Evolutionary conservation across 1,140 invertebrate species (phyloP), one percentile per base, ranked within the genome.

Genomic region (Trissolcus basalis): DNA sequence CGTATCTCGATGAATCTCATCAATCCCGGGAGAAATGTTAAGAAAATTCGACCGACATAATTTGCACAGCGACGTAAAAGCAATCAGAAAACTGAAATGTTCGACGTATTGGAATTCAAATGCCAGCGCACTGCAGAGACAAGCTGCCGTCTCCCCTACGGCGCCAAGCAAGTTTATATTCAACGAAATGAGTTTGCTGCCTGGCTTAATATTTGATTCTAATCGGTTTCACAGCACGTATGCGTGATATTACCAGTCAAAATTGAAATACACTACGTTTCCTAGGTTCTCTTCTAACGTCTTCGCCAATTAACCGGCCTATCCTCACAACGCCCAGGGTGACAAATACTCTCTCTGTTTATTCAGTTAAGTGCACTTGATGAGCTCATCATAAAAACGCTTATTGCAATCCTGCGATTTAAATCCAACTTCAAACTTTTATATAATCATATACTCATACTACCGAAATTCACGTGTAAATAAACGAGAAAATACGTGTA

Each of bases 151-250:
- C 41, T 58, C 43, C 36, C 76, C 65, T 27, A 14, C 7, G 60
- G 61, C 65, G 36, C 9, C 65, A 59, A 47, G 47, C 53, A 50
- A 70, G 69, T 73, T 67, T 73, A 69, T 65, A 73, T 64, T 70
- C 15, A 55, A 27, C 12, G 76, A 73, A 78, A 78, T 73, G 70
- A 78, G 65, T 70, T 78, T 78, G 32, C 70, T 54, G 54, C 48
- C 51, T 51, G 36, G 60, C 60, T 78, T 78, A 78, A 78, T 64
- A 48, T 59, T 51, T 54, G 69, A 67, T 65, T 48, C 55, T 78
- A 73, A 78, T 73, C 69, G 44, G 60, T 73, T 78, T 65, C 75
- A 35, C 59, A 44, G 51, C 53, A 45, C 49, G 9, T 39, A 39
- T 11, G 59, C 53, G 14, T 47, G 54, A 70, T 78, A 72, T 71